phyloP scores from a whole-genome alignment of 2,797 vertebrate genomes.

The Monodelphis domestica region DNA sequence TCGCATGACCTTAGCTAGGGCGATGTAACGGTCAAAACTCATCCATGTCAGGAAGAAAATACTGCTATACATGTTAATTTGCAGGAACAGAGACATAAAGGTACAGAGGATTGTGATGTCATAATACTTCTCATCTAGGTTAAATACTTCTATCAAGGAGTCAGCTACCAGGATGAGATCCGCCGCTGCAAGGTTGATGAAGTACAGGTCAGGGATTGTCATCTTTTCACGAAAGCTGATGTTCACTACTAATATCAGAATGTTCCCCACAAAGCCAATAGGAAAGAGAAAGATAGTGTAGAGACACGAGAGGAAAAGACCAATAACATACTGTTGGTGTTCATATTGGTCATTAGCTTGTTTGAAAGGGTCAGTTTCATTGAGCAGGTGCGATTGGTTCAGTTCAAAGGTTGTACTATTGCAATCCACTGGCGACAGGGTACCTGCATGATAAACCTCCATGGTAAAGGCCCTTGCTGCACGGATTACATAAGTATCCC shows the following conservation, averaged over 20 bases:
- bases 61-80: constrained; percentile 99
- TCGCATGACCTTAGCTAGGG: constrained; percentile 92
- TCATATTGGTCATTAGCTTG: constrained; percentile 81
- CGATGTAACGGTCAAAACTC: constrained; percentile 98
- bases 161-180: constrained; percentile 97
- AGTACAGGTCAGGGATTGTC: constrained; percentile 98
- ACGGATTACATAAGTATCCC: constrained; percentile 29
- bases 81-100: constrained; percentile 98
- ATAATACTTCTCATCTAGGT: constrained; percentile 96
- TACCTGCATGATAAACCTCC: constrained; percentile 87
- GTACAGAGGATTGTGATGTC: constrained; percentile 97
- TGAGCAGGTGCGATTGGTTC: constrained; percentile 86
- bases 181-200: constrained; percentile 94
- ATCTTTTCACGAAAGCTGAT: constrained; percentile 96
- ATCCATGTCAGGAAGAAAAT: constrained; percentile 99
- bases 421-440: constrained; percentile 83
- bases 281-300: constrained; percentile 98
- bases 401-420: constrained; percentile 86
- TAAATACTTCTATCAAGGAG: constrained; percentile 98
- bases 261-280: constrained; percentile 97
- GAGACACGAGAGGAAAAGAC: constrained; percentile 95
- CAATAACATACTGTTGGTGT: constrained; percentile 91
- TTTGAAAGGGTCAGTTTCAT: constrained; percentile 75
- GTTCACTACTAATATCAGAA: constrained; percentile 96
- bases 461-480: constrained; percentile 81